These are phyloP conservation scores for Phoronis australis DNA, from an alignment of 2,888 invertebrate genomes.

Conservation along the genomic window DNA sequence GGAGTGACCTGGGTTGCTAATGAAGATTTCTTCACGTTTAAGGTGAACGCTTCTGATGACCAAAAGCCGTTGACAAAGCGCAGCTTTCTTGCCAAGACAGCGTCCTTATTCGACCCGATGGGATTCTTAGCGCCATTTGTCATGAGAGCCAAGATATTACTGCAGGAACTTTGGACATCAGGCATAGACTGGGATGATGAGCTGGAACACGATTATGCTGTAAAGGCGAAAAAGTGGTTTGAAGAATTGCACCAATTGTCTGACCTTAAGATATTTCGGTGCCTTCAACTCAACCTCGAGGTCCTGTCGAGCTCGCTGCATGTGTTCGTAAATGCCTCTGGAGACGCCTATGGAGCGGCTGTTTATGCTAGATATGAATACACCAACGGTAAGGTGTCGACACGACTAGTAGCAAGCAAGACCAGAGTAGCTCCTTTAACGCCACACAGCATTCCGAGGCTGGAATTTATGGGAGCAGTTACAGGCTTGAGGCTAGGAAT, in stretches of 20 bases:
- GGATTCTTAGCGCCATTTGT: slow-evolving; percentile 15
- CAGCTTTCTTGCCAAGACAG: no score
- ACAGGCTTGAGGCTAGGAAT: slow-evolving; percentile 2
- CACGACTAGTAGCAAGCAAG: slow-evolving; percentile 11
- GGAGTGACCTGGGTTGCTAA: no score
- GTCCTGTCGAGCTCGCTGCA: slow-evolving; percentile 10
- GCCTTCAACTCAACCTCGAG: no score
- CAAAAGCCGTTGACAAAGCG: no score
- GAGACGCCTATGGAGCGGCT: slow-evolving; percentile 17
- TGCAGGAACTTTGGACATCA: slow-evolving; percentile 25
- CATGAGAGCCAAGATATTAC: slow-evolving; percentile 17
- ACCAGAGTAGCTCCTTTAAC: slow-evolving; percentile 21
- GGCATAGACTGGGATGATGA: slow-evolving; percentile 22
- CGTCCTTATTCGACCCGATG: slow-evolving; percentile 18
- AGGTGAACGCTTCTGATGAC: no score
- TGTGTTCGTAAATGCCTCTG: slow-evolving; percentile 23
- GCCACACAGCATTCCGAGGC: slow-evolving; percentile 15
- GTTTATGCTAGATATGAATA: slow-evolving; percentile 12
- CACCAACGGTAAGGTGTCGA: background rate
- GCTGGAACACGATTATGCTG: no score
- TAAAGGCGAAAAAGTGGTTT: no score
- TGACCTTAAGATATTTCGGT: no score
- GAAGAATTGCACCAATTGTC: no score
- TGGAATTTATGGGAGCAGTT: slow-evolving; percentile 14
- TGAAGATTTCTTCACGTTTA: no score